These are phyloP conservation scores for Phania funesta DNA, from an alignment of 2,888 invertebrate genomes.

Conservation along the genomic window DNA sequence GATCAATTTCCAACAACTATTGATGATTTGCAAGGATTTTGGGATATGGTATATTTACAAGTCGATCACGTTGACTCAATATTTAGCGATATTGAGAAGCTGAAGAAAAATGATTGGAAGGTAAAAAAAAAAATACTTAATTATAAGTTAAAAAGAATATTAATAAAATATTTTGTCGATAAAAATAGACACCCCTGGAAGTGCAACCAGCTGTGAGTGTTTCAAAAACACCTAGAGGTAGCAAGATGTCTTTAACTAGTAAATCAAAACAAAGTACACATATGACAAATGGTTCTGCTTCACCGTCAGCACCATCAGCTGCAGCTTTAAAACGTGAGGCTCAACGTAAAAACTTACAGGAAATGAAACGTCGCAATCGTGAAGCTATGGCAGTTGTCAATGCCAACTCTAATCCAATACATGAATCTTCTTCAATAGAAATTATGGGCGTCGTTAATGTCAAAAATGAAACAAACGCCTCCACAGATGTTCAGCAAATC, in stretches of 20 bases:
- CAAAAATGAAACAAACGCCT: conserved; percentile 6
- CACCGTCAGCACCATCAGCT: conserved; percentile 70
- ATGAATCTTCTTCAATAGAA: conserved; percentile 23
- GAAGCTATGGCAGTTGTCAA: conserved; percentile 73
- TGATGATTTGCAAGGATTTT: conserved; percentile 96
- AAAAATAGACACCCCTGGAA: conserved; percentile 70
- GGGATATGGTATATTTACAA: conserved; percentile 98
- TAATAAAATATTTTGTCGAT: not conserved
- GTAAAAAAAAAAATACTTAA: conserved; percentile 61
- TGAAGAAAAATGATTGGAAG: conserved; percentile 86
- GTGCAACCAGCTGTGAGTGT: conserved; percentile 55
- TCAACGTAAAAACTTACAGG: conserved; percentile 90
- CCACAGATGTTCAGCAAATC: conserved; percentile 26
- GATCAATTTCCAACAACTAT: conserved; percentile 94
- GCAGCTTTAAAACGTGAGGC: conserved; percentile 84
- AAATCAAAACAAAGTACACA: conserved; percentile 70
- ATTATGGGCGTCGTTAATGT: conserved; percentile 23
- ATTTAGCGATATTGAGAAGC: conserved; percentile 85
- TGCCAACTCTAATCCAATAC: not conserved
- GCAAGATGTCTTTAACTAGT: conserved; percentile 67
- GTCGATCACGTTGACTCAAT: conserved; percentile 91
- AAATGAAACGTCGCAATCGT: conserved; percentile 81
- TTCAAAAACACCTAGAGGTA: conserved; percentile 70
- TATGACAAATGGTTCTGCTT: conserved; percentile 68
- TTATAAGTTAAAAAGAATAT: not conserved